Percentiles rank a stretch among this genome's conserved stretches.
Evolutionary conservation across 2,113 vertebrate genomes (phyloP).

Genomic region (Eolophus roseicapilla): DNA sequence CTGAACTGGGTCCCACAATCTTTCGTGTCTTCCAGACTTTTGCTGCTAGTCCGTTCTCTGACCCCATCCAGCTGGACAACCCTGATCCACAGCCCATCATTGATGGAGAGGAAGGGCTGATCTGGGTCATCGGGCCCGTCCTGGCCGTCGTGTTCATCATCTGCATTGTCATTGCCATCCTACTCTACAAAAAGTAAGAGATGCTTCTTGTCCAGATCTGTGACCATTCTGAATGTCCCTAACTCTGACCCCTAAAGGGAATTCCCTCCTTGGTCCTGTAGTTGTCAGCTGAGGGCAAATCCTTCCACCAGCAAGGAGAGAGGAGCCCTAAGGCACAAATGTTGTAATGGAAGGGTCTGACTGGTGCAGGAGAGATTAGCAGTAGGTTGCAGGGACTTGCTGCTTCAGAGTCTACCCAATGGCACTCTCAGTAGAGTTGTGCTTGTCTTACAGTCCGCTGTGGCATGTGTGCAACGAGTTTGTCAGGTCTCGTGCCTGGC

Average conservation of each 20-base stretch:
- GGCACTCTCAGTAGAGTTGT: neutral
- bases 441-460: neutral
- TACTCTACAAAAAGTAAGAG: conserved; percentile 98
- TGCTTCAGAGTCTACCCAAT: neutral
- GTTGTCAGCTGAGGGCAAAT: neutral
- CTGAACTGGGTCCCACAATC: neutral
- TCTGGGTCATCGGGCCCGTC: conserved; percentile 97
- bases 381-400: neutral
- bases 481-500: neutral
- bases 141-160: conserved; percentile 98
- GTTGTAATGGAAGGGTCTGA: neutral
- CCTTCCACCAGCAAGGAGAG: neutral
- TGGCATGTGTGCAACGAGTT: neutral
- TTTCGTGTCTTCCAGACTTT: conserved; percentile 76
- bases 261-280: neutral
- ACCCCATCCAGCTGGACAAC: conserved; percentile 86
- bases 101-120: conserved; percentile 94
- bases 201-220: neutral
- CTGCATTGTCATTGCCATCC: conserved; percentile 97
- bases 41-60: conserved; percentile 91
- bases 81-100: conserved; percentile 83
- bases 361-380: neutral
- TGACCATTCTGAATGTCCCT: neutral
- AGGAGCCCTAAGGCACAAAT: neutral
- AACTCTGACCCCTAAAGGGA: neutral